A percentile compares a stretch with the other conserved stretches of the same genome.
These are phyloP conservation scores for Lepilemur ruficaudatus DNA, from an alignment of 2,797 vertebrate genomes.

Conservation along the genomic window DNA sequence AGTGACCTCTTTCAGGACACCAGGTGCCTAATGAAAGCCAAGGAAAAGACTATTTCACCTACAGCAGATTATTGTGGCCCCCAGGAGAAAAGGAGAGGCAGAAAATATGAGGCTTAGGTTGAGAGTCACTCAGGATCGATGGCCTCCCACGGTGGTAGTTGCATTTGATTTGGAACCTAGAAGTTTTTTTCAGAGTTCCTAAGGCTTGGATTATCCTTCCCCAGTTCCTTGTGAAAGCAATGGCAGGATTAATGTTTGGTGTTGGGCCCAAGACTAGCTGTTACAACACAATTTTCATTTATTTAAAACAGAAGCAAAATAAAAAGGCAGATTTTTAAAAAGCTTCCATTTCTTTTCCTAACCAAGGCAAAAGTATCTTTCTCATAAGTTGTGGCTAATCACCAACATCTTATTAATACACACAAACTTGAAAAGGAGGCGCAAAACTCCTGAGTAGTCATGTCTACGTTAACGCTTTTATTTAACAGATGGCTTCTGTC, in stretches of 20 bases:
- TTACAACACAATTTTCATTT: background rate
- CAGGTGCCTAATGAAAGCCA: conserved; percentile 14
- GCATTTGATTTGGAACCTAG: background rate
- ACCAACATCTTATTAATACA: background rate
- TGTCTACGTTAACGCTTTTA: background rate
- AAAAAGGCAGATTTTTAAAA: conserved; percentile 38
- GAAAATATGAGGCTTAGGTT: background rate
- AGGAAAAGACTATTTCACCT: conserved; percentile 50
- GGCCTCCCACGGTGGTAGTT: background rate
- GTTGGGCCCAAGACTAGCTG: background rate
- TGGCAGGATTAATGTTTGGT: background rate
- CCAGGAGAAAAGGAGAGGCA: conserved; percentile 15
- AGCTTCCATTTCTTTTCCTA: background rate
- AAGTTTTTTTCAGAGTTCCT: background rate
- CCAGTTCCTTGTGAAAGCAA: background rate
- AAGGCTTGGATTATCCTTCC: background rate
- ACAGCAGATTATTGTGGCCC: conserved; percentile 14
- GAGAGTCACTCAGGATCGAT: background rate
- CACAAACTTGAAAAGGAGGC: background rate
- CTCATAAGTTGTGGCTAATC: background rate
- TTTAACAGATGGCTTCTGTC: conserved; percentile 46
- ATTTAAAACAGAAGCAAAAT: conserved; percentile 45
- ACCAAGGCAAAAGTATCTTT: background rate
- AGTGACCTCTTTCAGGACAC: conserved; percentile 56
- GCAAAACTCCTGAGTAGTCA: background rate